Evolutionary conservation across 1,140 invertebrate species (phyloP).

Genomic region (Calliopsis andreniformis): DNA sequence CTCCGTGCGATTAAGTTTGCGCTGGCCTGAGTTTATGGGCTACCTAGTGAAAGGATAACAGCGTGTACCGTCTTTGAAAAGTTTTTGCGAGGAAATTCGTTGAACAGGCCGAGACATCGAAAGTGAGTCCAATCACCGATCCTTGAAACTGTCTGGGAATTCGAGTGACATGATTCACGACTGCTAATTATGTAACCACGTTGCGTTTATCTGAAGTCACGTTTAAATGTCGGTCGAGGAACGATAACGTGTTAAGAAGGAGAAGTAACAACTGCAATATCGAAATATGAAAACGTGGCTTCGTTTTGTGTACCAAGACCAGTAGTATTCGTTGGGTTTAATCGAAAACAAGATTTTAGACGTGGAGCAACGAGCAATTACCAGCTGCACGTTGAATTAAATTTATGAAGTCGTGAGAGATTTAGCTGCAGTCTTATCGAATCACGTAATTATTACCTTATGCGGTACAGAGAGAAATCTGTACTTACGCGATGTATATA

Average conservation of each 20-base stretch:
- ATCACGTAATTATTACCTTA: slow-evolving; percentile 22
- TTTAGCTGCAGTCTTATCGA: background rate
- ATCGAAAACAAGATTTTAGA: slow-evolving; percentile 20
- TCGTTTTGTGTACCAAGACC: background rate
- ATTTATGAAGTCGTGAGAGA: slow-evolving; percentile 11
- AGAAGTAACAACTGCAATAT: background rate
- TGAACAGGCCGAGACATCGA: background rate
- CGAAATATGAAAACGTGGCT: background rate
- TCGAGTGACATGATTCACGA: slow-evolving; percentile 10
- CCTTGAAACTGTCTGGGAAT: slow-evolving; percentile 39
- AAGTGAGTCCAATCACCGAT: slow-evolving; percentile 16
- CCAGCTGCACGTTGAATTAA: background rate
- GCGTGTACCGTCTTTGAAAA: background rate
- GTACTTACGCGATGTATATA: background rate
- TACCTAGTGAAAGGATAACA: slow-evolving; percentile 40
- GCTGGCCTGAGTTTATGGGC: background rate
- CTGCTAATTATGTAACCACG: slow-evolving; percentile 31
- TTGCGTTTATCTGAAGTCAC: slow-evolving; percentile 26
- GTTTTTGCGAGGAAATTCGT: background rate
- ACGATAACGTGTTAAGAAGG: slow-evolving; percentile 17
- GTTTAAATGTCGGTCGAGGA: slow-evolving; percentile 1
- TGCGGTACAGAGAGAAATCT: slow-evolving; percentile 6
- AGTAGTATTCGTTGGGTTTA: slow-evolving; percentile 4
- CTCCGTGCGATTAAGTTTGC: slow-evolving; percentile 43
- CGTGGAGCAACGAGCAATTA: background rate